Evolutionary conservation across 2,797 vertebrate species (phyloP), one percentile per base, ranked within the genome.

Genomic region (Corythornis leucogaster): DNA sequence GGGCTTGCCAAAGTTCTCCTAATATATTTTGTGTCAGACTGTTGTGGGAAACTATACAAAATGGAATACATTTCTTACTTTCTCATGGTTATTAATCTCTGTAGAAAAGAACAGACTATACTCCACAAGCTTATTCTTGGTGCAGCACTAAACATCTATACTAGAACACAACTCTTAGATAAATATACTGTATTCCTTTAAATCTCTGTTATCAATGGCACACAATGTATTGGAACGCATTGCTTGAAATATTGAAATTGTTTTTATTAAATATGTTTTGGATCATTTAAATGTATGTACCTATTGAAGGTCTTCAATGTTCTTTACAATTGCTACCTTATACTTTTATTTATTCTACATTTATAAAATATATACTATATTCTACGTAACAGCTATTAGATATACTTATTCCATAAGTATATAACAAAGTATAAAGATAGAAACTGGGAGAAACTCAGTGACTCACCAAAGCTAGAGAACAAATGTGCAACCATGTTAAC

Each of bases 1-100:
- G n/a, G 3, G 9, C 59, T 92, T 96, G 90, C 86, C 94, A 95
- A 96, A 80, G 55, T 55, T 94, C 46, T 92, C 63, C 66, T 78
- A 45, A 85, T 85, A 24, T 78, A 82, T 92, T 89, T 94, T 85
- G 31, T 96, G 86, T 93, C 81, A 45, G 90, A 24, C 55, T 87
- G 70, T 81, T 93, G 88, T 96, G 84, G 79, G 93, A 93, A 93
- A 69, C 40, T 55, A 58, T 21, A 73, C 35, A 71, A 93, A 85
- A 80, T 85, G 62, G 51, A 82, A 90, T 75, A 68, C 9, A 22
- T 80, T 89, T 85, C 84, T 90, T 80, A 68, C 54, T 94, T 92
- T 95, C 92, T 94, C 58, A 85, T 89, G 71, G 71, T 91, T 80
- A 45, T 31, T 88, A 38, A 89, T 83, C 71, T 90, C 84, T 50